Percentiles rank a stretch among this genome's conserved stretches.
Evolutionary conservation across 1,140 invertebrate species (phyloP).

Genomic region (Caenorhabditis remanei): DNA sequence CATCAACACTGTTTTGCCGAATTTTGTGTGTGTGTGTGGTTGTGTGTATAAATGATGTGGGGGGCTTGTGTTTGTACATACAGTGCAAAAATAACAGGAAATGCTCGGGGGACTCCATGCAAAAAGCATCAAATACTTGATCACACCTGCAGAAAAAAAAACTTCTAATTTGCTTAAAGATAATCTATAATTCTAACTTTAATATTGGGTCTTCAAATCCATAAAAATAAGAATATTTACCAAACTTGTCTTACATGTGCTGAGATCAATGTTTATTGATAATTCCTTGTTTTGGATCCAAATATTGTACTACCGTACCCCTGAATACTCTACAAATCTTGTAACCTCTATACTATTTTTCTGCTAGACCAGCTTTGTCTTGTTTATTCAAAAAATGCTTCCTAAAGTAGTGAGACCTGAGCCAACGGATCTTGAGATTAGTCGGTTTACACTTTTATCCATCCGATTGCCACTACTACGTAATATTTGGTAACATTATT

Average conservation of each 20-base stretch:
- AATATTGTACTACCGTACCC: too few relatives aligned
- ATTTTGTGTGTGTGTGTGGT: background rate
- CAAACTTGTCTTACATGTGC: too few relatives aligned
- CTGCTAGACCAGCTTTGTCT: background rate
- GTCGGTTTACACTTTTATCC: background rate
- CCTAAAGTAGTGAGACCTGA: background rate
- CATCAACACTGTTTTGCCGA: constrained; percentile 18
- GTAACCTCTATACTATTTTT: too few relatives aligned
- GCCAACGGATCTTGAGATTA: background rate
- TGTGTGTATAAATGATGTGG: constrained; percentile 29
- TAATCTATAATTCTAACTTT: too few relatives aligned
- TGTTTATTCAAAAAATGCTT: background rate
- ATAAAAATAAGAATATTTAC: too few relatives aligned
- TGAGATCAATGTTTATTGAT: too few relatives aligned
- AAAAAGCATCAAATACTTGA: constrained; percentile 44
- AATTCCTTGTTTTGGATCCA: too few relatives aligned
- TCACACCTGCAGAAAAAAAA: background rate
- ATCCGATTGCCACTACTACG: background rate
- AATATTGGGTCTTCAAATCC: too few relatives aligned
- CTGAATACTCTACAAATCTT: too few relatives aligned
- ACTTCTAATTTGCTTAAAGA: too few relatives aligned
- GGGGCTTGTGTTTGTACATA: constrained; percentile 22
- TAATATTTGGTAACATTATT: background rate
- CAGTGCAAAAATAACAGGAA: constrained; percentile 49
- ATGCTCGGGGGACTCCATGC: background rate